Evolutionary conservation across 2,888 invertebrate genomes (phyloP).

Genomic region (Papilio demoleus): DNA sequence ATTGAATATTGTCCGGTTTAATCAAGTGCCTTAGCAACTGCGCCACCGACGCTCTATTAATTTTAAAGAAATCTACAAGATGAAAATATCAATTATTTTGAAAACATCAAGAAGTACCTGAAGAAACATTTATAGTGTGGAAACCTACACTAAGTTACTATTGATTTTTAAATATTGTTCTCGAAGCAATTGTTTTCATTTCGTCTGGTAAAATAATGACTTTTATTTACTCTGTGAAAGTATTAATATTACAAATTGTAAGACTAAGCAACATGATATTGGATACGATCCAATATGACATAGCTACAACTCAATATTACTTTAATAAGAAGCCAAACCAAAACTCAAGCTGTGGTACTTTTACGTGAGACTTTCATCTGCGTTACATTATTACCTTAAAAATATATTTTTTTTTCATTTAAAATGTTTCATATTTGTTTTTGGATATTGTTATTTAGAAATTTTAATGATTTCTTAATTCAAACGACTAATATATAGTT

Average conservation of each 20-base stretch:
- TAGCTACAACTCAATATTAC: conserved; percentile 26
- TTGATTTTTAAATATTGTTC: too few species aligned
- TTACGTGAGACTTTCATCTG: conserved; percentile 19
- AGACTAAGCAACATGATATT: conserved; percentile 1
- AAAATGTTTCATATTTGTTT: background rate
- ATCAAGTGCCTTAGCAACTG: too few species aligned
- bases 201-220: background rate
- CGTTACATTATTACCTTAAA: background rate
- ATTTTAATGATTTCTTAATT: too few species aligned
- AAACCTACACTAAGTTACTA: too few species aligned
- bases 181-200: background rate
- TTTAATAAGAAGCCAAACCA: conserved; percentile 28
- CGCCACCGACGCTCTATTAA: too few species aligned
- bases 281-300: conserved; percentile 16
- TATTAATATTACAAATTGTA: conserved; percentile 14
- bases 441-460: background rate
- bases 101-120: too few species aligned
- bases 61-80: too few species aligned
- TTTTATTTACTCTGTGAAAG: background rate
- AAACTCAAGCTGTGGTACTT: conserved; percentile 24
- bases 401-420: background rate
- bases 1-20: too few species aligned
- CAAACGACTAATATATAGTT: too few species aligned
- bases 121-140: too few species aligned
- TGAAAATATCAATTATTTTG: too few species aligned